Percentiles rank a stretch among this genome's conserved stretches.
These are phyloP conservation scores for Drosophila jambulina DNA, from an alignment of 1,140 invertebrate species.

Conservation along the genomic window DNA sequence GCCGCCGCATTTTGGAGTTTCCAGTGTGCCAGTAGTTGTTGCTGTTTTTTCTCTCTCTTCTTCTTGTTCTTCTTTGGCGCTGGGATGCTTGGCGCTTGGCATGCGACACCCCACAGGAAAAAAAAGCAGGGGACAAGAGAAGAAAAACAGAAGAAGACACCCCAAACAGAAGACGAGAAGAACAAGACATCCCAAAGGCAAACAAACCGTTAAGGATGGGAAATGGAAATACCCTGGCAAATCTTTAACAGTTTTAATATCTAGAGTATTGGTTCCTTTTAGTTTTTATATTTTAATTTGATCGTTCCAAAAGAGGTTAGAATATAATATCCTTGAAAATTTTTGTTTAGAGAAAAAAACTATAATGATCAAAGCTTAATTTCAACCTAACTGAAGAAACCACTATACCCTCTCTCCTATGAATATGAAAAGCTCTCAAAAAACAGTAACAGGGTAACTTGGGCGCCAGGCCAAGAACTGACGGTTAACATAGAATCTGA, in stretches of 20 bases:
- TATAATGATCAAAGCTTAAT: background rate
- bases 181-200: background rate
- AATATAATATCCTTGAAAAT: background rate
- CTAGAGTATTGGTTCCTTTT: background rate
- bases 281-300: background rate
- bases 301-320: no score
- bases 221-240: background rate
- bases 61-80: slow-evolving; percentile 7
- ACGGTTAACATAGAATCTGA: slow-evolving; percentile 1
- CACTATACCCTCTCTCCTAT: background rate
- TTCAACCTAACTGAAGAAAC: background rate
- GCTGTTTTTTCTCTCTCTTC: slow-evolving; percentile 6
- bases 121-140: background rate
- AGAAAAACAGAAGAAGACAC: slow-evolving; percentile 4
- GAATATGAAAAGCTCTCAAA: background rate
- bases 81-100: slow-evolving; percentile 63
- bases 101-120: slow-evolving; percentile 56
- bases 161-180: background rate
- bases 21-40: slow-evolving; percentile 19
- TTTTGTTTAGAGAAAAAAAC: background rate
- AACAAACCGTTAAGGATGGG: background rate
- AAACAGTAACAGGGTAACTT: background rate
- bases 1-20: slow-evolving; percentile 60
- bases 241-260: background rate
- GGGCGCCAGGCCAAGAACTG: slow-evolving; percentile 4